Evolutionary conservation across 2,888 invertebrate genomes (phyloP).

Genomic region (Leucophenga montana): DNA sequence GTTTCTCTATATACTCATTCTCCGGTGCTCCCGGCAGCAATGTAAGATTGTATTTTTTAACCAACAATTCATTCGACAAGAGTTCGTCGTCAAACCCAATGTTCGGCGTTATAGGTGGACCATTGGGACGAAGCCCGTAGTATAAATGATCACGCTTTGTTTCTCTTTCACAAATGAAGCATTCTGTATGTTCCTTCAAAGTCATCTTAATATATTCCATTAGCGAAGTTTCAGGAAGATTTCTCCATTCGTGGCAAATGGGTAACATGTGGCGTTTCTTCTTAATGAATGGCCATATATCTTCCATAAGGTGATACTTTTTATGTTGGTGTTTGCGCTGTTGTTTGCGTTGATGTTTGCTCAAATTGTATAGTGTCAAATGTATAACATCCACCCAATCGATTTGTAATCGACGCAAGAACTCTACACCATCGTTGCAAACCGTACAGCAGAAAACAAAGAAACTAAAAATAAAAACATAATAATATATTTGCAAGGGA

Average conservation of each 20-base stretch:
- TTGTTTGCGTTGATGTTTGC: conserved; percentile 86
- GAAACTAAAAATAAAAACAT: conserved; percentile 76
- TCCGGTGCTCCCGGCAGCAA: conserved; percentile 48
- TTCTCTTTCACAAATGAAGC: conserved; percentile 90
- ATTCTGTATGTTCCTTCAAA: conserved; percentile 77
- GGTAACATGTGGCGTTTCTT: conserved; percentile 88
- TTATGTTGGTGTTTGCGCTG: conserved; percentile 86
- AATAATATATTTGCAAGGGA: neutral
- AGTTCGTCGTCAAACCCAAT: conserved; percentile 77
- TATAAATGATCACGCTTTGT: conserved; percentile 88
- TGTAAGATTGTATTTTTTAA: conserved; percentile 71
- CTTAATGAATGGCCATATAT: conserved; percentile 89
- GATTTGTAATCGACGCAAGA: conserved; percentile 86
- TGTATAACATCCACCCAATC: conserved; percentile 92
- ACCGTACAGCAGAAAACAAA: conserved; percentile 92
- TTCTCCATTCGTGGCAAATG: conserved; percentile 79
- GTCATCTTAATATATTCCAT: conserved; percentile 78
- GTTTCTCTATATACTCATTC: conserved; percentile 35
- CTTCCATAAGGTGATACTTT: conserved; percentile 89
- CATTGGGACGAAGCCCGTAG: conserved; percentile 86
- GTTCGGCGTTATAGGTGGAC: conserved; percentile 83
- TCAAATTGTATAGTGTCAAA: conserved; percentile 89
- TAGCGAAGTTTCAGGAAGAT: conserved; percentile 80
- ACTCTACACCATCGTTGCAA: conserved; percentile 91
- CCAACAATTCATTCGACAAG: conserved; percentile 59